A percentile compares a stretch with the other conserved stretches of the same genome.
Evolutionary conservation across 2,797 vertebrate genomes (phyloP).

Genomic region (Octomys mimax): DNA sequence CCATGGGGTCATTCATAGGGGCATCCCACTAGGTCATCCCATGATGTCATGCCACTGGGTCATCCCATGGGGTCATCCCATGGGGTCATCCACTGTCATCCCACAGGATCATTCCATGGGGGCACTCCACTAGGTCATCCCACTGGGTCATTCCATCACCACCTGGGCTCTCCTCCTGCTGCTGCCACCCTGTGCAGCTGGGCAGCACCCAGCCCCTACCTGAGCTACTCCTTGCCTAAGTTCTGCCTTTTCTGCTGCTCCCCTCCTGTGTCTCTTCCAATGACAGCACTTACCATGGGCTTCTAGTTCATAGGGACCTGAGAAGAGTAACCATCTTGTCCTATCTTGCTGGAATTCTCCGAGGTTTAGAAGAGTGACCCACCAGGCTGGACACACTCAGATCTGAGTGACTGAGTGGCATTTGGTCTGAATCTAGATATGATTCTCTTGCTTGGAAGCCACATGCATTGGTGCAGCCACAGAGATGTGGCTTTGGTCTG

Average conservation of each 20-base stretch:
- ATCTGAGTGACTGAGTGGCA: background rate
- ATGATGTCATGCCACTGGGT: background rate
- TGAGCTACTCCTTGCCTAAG: background rate
- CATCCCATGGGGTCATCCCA: background rate
- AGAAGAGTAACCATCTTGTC: background rate
- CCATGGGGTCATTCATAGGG: background rate
- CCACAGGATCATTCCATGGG: background rate
- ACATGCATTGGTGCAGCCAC: background rate
- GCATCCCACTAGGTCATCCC: too few species aligned
- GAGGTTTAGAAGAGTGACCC: too few species aligned
- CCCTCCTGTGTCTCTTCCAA: background rate
- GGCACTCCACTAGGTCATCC: background rate
- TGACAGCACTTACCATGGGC: accelerated
- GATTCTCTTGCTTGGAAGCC: background rate
- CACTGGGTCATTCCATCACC: too few species aligned
- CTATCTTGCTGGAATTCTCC: background rate
- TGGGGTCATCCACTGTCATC: background rate
- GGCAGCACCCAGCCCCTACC: background rate
- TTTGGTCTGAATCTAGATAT: background rate
- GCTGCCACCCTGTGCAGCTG: background rate
- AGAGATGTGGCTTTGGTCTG: background rate
- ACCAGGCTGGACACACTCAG: background rate
- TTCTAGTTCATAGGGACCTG: background rate
- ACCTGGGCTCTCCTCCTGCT: background rate
- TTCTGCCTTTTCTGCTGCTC: accelerated